Conservation (phyloP, 2,888 invertebrate genomes). For the Drosophila formosana region DNA sequence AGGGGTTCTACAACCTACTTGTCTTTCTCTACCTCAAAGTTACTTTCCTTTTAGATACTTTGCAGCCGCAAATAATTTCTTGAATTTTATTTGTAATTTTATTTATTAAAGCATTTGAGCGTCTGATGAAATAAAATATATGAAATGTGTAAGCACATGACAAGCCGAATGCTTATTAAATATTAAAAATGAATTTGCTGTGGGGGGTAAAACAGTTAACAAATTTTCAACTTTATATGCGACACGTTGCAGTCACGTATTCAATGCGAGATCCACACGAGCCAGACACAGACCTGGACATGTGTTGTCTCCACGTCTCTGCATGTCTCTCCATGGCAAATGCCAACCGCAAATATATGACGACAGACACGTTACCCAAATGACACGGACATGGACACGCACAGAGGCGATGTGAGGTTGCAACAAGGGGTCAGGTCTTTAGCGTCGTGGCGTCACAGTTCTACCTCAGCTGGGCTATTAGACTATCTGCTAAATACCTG, state of each 20-base stretch:
- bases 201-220: slow-evolving; percentile 28
- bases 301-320: slow-evolving; percentile 6
- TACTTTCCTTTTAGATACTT: neutral
- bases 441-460: slow-evolving; percentile 36
- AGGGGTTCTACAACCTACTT: too few species aligned
- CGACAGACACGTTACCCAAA: slow-evolving; percentile 62
- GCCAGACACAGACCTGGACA: slow-evolving; percentile 5
- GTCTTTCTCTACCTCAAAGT: neutral
- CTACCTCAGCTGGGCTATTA: neutral
- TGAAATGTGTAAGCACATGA: slow-evolving; percentile 22
- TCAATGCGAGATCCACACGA: slow-evolving; percentile 16
- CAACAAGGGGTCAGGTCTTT: slow-evolving; percentile 14
- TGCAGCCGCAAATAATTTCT: neutral
- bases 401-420: slow-evolving; percentile 18
- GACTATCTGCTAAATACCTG: neutral
- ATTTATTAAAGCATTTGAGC: slow-evolving; percentile 16
- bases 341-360: slow-evolving; percentile 50
- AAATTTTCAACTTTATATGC: slow-evolving; percentile 44
- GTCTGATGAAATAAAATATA: slow-evolving; percentile 43
- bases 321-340: neutral
- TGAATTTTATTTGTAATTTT: neutral
- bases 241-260: slow-evolving; percentile 61
- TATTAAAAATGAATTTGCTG: slow-evolving; percentile 52
- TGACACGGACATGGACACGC: slow-evolving; percentile 58
- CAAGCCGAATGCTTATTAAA: slow-evolving; percentile 50